phyloP scores from a whole-genome alignment of 2,113 vertebrate species.

The Pungitius pungitius region DNA sequence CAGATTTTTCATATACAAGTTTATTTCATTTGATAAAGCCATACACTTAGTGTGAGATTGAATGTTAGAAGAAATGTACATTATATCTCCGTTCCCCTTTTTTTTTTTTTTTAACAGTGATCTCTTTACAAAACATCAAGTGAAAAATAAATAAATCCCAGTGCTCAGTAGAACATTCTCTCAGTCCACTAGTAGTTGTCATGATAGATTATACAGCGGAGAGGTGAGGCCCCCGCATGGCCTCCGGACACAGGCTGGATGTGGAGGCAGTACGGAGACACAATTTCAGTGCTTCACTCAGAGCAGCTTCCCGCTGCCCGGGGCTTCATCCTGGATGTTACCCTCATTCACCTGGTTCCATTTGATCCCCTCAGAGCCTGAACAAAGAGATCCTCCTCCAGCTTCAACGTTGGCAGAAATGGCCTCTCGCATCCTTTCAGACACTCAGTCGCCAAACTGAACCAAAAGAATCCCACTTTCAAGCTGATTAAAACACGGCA shows the following conservation, averaged over 20 bases:
- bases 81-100: neutral
- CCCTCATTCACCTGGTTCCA: conserved; percentile 12
- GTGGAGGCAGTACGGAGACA: conserved; percentile 32
- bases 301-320: conserved; percentile 3
- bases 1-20: conserved; percentile 75
- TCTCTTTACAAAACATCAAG: conserved; percentile 71
- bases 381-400: conserved; percentile 28
- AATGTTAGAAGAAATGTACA: conserved; percentile 73
- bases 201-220: conserved; percentile 26
- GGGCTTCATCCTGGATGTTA: conserved; percentile 9
- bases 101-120: conserved; percentile 33
- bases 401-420: conserved; percentile 36
- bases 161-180: neutral
- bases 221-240: conserved; percentile 10
- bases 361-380: conserved; percentile 21
- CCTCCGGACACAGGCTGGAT: conserved; percentile 22
- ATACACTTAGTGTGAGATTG: conserved; percentile 76
- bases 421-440: conserved; percentile 20
- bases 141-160: conserved; percentile 22
- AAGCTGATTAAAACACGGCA: conserved; percentile 17
- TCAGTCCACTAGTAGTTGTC: conserved; percentile 11
- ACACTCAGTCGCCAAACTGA: neutral
- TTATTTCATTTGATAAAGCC: conserved; percentile 82
- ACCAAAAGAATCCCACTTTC: conserved; percentile 1
- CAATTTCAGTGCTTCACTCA: conserved; percentile 31